These are phyloP conservation scores for Leptinotarsa tumamoca DNA, from an alignment of 2,888 invertebrate species.

Conservation along the genomic window DNA sequence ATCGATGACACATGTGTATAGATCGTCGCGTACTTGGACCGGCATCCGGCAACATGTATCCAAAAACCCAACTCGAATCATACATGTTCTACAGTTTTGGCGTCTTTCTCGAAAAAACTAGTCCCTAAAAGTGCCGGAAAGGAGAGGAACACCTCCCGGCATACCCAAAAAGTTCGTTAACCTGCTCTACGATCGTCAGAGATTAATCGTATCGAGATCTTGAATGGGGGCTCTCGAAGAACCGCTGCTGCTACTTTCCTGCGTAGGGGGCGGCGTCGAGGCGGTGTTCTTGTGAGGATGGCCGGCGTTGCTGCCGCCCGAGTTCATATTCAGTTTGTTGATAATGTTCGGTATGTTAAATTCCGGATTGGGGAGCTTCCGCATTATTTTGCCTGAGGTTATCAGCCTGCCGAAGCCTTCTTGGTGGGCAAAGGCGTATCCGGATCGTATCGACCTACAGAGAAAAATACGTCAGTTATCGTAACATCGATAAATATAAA, in stretches of 20 bases:
- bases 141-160: too few relatives aligned
- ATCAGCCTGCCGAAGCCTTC: conserved; percentile 97
- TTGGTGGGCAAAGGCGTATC: conserved; percentile 98
- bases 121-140: too few relatives aligned
- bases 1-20: too few relatives aligned
- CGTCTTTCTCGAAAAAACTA: too few relatives aligned
- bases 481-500: neutral
- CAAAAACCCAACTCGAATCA: too few relatives aligned
- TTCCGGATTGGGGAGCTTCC: conserved; percentile 82
- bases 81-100: too few relatives aligned
- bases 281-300: conserved; percentile 29
- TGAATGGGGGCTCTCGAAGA: conserved; percentile 75
- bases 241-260: conserved; percentile 45
- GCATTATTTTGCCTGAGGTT: conserved; percentile 97
- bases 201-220: conserved; percentile 80
- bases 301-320: conserved; percentile 43
- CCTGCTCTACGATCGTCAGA: conserved; percentile 62
- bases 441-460: conserved; percentile 84
- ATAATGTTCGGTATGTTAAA: conserved; percentile 75
- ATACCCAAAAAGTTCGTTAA: too few relatives aligned
- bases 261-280: conserved; percentile 12
- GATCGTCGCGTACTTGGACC: too few relatives aligned
- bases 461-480: neutral
- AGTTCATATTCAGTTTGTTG: conserved; percentile 66
- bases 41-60: too few relatives aligned